A percentile compares a stretch with the other conserved stretches of the same genome.
phyloP scores from a whole-genome alignment of 2,797 vertebrate species.

The Diceros bicornis region DNA sequence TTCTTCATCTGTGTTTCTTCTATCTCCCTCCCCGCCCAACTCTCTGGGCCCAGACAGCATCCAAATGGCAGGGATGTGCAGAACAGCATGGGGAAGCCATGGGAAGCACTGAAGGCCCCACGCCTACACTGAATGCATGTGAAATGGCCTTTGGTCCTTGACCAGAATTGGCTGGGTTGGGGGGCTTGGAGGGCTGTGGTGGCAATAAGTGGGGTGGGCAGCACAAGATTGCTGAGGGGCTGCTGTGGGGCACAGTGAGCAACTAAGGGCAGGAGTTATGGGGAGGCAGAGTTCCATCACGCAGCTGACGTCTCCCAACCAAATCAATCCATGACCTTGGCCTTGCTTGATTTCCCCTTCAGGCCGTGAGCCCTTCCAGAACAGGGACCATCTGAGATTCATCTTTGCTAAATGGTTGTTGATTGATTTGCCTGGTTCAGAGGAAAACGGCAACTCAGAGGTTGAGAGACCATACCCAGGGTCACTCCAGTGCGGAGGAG shows the following conservation, averaged over 20 bases:
- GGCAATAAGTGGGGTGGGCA: accelerated
- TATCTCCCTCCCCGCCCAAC: not conserved
- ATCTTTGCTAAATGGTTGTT: not conserved
- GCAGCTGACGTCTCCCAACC: not conserved
- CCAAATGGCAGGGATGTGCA: not conserved
- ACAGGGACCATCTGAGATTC: not conserved
- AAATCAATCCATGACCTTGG: not conserved
- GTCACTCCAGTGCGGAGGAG: not conserved
- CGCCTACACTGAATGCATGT: not conserved
- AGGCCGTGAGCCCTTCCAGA: not conserved
- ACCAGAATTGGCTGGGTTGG: not conserved
- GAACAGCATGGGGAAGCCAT: no score
- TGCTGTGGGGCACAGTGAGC: not conserved
- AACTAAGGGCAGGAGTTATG: not conserved
- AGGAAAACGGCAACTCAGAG: not conserved
- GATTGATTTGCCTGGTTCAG: not conserved
- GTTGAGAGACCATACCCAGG: not conserved
- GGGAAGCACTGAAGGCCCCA: not conserved
- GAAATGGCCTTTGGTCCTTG: not conserved
- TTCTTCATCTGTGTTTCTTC: not conserved
- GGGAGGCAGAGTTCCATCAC: not conserved
- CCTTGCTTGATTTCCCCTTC: not conserved
- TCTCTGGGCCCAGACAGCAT: not conserved
- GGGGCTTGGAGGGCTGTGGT: not conserved
- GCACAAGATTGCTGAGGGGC: not conserved